Evolutionary conservation across 2,797 vertebrate genomes (phyloP).

Genomic region (Acropternis orthonyx): DNA sequence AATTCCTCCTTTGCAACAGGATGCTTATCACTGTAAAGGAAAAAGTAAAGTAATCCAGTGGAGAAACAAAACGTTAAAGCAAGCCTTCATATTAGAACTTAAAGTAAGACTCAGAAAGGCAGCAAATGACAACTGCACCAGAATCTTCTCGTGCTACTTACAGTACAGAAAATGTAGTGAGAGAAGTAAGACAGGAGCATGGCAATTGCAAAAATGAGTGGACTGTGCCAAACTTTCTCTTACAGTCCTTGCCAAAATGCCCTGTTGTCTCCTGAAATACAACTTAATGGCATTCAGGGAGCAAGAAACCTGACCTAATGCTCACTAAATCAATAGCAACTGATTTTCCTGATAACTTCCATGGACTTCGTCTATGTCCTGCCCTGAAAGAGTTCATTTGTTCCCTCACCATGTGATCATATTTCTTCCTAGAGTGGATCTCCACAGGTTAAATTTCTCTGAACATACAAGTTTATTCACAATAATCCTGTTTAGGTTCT

Average conservation of each 20-base stretch:
- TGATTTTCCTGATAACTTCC: constrained; percentile 32
- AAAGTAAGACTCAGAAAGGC: not conserved
- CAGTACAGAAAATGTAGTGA: not conserved
- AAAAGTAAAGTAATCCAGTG: not conserved
- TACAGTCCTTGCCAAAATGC: not conserved
- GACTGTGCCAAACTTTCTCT: not conserved
- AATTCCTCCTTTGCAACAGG: constrained; percentile 23
- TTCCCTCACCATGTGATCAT: not conserved
- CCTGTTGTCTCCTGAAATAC: constrained; percentile 33
- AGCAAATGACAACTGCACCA: constrained; percentile 2
- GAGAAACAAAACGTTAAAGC: not conserved
- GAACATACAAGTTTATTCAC: not conserved
- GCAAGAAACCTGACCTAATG: constrained; percentile 37
- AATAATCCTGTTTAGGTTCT: constrained; percentile 6
- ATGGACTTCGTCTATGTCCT: not conserved
- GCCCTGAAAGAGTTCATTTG: constrained; percentile 10
- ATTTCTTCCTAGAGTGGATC: constrained; percentile 17
- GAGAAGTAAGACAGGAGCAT: not conserved
- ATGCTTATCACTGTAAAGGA: not conserved
- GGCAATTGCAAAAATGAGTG: not conserved
- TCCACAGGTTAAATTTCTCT: not conserved
- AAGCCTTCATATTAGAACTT: not conserved
- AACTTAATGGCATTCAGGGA: constrained; percentile 9
- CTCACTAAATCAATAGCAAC: constrained; percentile 40
- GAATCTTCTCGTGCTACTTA: not conserved